phyloP scores from a whole-genome alignment of 2,888 invertebrate species.

The Melieria crassipennis region DNA sequence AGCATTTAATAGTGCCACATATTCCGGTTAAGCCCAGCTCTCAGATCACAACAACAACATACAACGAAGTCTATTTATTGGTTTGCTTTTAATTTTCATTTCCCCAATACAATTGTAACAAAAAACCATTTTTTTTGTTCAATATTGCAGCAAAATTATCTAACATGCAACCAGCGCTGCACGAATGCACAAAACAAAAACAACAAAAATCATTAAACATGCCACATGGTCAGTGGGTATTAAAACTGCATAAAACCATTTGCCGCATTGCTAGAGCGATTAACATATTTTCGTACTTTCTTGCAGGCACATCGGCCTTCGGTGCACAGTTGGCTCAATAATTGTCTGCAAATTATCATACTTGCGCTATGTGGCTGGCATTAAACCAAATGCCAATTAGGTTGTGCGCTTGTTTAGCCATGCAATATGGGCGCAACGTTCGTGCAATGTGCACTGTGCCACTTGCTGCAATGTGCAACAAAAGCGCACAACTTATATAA shows the following conservation, averaged over 20 bases:
- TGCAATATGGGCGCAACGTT: too few species aligned
- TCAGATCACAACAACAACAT: too few species aligned
- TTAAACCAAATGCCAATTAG: conserved; percentile 21
- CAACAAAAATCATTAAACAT: conserved; percentile 12
- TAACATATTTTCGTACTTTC: background rate
- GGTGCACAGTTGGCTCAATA: too few species aligned
- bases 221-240: too few species aligned
- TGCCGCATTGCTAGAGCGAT: background rate
- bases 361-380: background rate
- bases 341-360: too few species aligned
- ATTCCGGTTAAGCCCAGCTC: too few species aligned
- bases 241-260: background rate
- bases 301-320: too few species aligned
- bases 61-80: too few species aligned
- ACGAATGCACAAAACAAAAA: conserved; percentile 20
- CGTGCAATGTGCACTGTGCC: background rate
- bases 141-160: background rate
- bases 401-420: background rate
- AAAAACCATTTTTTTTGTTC: too few species aligned
- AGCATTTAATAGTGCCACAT: too few species aligned
- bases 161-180: background rate
- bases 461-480: background rate
- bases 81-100: too few species aligned
- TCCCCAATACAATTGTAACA: too few species aligned
- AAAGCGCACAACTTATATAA: background rate